Conservation (phyloP, 2,797 vertebrate genomes). For the Ispidina lecontei region DNA sequence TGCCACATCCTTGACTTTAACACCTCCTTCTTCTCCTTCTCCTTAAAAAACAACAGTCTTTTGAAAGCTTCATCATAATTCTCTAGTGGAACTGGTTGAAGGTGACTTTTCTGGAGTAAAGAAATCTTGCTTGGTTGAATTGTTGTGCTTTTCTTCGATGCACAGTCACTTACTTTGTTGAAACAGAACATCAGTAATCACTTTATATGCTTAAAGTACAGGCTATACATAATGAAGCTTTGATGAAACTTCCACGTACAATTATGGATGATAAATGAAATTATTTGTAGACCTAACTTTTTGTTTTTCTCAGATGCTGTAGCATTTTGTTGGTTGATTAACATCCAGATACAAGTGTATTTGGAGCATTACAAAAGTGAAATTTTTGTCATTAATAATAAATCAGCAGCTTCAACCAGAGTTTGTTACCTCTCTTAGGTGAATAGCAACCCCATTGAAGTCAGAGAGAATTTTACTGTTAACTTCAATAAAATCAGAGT, state of each 20-base stretch:
- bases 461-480: not conserved
- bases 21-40: not conserved
- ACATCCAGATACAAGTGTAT: not conserved
- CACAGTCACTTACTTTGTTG: not conserved
- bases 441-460: not conserved
- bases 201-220: not conserved
- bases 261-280: not conserved
- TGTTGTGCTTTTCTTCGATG: not conserved
- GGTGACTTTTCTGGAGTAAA: conserved; percentile 1
- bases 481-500: not conserved
- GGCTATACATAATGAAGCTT: not conserved
- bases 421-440: not conserved
- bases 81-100: not conserved
- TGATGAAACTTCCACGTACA: not conserved
- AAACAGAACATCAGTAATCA: not conserved
- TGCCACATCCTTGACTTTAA: not conserved
- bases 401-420: not conserved
- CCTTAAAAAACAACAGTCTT: not conserved
- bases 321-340: not conserved
- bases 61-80: not conserved
- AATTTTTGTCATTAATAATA: not conserved
- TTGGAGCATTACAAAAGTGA: not conserved
- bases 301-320: not conserved
- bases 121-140: not conserved
- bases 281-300: not conserved